These are phyloP conservation scores for Silurus meridionalis DNA, from an alignment of 2,113 vertebrate genomes.

Conservation along the genomic window DNA sequence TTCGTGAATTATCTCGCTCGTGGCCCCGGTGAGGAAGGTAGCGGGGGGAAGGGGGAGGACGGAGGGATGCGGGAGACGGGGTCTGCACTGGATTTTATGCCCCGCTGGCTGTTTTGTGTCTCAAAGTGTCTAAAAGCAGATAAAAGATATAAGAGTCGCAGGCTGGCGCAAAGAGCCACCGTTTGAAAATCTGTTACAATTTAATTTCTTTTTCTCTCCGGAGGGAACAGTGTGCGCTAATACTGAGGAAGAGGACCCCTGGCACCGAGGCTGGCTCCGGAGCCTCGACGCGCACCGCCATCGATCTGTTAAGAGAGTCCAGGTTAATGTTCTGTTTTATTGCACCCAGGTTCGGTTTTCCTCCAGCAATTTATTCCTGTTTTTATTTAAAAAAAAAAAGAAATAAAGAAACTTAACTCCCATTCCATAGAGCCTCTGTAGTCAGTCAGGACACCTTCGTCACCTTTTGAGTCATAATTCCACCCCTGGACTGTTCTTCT, in stretches of 20 bases:
- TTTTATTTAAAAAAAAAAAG: neutral
- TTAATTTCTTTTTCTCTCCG: constrained; percentile 42
- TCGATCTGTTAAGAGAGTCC: constrained; percentile 18
- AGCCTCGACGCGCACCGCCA: constrained; percentile 4
- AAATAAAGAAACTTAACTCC: too few relatives aligned
- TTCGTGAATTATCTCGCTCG: constrained; percentile 33
- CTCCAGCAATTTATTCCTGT: neutral
- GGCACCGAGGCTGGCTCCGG: neutral
- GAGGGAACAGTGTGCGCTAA: constrained; percentile 40
- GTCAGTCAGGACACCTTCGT: neutral
- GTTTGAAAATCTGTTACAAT: constrained; percentile 45
- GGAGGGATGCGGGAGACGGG: too few relatives aligned
- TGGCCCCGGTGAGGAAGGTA: neutral
- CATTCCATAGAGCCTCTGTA: neutral
- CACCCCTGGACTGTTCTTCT: too few relatives aligned
- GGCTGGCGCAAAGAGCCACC: constrained; percentile 29
- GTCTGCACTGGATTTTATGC: constrained; percentile 2
- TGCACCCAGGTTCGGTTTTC: neutral
- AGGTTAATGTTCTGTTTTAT: constrained; percentile 39
- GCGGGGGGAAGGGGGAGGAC: neutral
- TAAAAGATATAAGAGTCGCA: constrained; percentile 26
- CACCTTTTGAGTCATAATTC: too few relatives aligned
- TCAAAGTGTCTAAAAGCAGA: constrained; percentile 39
- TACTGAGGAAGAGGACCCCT: constrained; percentile 41
- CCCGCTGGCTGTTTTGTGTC: constrained; percentile 29